Evolutionary conservation across 2,113 vertebrate genomes (phyloP).

Genomic region (Meleagris gallopavo): DNA sequence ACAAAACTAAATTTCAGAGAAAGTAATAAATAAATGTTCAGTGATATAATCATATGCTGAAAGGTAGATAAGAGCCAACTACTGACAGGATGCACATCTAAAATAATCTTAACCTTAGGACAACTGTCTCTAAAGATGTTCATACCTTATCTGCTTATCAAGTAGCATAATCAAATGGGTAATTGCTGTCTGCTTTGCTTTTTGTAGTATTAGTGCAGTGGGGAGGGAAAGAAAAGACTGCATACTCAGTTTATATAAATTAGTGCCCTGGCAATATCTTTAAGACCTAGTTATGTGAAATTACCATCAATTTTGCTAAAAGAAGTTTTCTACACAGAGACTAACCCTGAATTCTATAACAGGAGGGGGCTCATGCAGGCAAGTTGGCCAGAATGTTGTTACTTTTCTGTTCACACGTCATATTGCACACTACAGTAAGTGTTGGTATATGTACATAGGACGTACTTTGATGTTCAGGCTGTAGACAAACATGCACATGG

Average conservation of each 20-base stretch:
- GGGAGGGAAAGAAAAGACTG: not conserved
- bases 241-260: not conserved
- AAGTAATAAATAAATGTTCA: not conserved
- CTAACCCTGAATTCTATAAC: not conserved
- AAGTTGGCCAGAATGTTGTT: not conserved
- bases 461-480: not conserved
- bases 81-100: not conserved
- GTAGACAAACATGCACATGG: not conserved
- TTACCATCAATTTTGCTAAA: not conserved
- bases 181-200: not conserved
- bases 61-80: not conserved
- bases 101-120: not conserved
- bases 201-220: not conserved
- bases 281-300: not conserved
- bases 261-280: not conserved
- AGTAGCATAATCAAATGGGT: not conserved
- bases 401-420: not conserved
- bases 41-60: not conserved
- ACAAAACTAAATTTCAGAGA: not conserved
- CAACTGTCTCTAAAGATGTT: not conserved
- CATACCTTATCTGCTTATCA: not conserved
- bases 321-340: not conserved
- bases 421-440: not conserved
- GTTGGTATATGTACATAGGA: not conserved
- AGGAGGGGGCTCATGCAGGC: accelerated